Conservation (phyloP, 53 echinoderm and acorn worm species). For the Holothuria scabra region DNA sequence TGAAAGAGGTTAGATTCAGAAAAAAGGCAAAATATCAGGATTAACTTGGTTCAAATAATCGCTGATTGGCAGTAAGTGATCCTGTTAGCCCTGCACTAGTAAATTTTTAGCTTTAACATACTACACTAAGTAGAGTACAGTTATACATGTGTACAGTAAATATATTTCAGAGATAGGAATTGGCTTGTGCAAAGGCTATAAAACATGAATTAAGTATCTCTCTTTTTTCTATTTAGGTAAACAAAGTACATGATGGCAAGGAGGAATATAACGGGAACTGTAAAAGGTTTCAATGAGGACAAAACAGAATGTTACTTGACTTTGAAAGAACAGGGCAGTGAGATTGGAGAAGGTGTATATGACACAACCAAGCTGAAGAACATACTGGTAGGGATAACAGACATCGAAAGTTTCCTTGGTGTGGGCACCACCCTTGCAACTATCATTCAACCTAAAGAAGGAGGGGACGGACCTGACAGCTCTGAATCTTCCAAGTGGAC, state of each 20-base stretch:
- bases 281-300: slow-evolving; percentile 21
- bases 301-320: slow-evolving; percentile 26
- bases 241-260: neutral
- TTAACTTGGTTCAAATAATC: no score
- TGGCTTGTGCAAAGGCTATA: no score
- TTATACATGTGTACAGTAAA: no score
- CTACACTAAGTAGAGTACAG: no score
- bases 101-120: no score
- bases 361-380: slow-evolving; percentile 37
- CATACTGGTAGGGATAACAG: slow-evolving; percentile 19
- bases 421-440: slow-evolving; percentile 16
- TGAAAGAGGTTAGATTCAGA: no score
- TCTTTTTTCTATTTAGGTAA: no score
- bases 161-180: no score
- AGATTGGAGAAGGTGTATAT: slow-evolving; percentile 26
- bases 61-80: no score
- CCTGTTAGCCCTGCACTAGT: no score
- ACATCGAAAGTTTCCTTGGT: slow-evolving; percentile 43
- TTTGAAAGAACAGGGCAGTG: slow-evolving; percentile 28
- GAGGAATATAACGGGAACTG: slow-evolving; percentile 23
- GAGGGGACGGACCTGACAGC: neutral
- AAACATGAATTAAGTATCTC: no score
- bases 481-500: neutral
- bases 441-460: slow-evolving; percentile 7
- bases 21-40: no score